Conservation (phyloP, 2,888 invertebrate species). For the Yponomeuta sedellus region DNA sequence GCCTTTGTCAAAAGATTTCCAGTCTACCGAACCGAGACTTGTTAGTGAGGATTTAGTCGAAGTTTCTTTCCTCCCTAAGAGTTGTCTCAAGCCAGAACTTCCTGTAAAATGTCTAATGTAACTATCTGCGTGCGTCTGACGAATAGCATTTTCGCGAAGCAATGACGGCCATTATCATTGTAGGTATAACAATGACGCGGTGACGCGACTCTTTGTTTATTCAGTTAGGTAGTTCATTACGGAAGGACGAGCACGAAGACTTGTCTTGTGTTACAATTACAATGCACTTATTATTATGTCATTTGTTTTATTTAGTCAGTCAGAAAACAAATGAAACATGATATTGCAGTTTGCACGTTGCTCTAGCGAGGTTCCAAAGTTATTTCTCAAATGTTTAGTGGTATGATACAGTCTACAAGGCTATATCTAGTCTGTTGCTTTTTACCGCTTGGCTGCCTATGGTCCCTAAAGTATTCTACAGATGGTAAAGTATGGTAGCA, state of each 20-base stretch:
- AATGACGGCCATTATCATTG: conserved; percentile 6
- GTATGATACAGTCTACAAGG: background rate
- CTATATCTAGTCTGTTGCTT: background rate
- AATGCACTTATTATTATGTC: background rate
- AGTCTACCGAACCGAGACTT: background rate
- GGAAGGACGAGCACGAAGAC: conserved; percentile 11
- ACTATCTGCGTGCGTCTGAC: background rate
- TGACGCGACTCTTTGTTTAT: conserved; percentile 13
- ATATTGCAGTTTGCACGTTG: background rate
- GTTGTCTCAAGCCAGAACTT: background rate
- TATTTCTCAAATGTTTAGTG: background rate
- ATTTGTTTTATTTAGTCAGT: background rate
- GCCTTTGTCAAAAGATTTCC: background rate
- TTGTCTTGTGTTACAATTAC: background rate
- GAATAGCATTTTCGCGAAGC: conserved; percentile 7
- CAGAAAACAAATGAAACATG: background rate
- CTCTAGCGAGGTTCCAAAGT: background rate
- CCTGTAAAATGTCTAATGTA: background rate
- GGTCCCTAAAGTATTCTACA: background rate
- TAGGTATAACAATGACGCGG: conserved; percentile 9
- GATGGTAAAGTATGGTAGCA: background rate
- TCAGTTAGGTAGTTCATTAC: background rate
- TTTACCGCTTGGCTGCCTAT: background rate
- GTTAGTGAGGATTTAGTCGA: background rate
- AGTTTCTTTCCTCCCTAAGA: background rate